Conservation (phyloP, 2,888 invertebrate genomes). For the Rotaria sp. region DNA sequence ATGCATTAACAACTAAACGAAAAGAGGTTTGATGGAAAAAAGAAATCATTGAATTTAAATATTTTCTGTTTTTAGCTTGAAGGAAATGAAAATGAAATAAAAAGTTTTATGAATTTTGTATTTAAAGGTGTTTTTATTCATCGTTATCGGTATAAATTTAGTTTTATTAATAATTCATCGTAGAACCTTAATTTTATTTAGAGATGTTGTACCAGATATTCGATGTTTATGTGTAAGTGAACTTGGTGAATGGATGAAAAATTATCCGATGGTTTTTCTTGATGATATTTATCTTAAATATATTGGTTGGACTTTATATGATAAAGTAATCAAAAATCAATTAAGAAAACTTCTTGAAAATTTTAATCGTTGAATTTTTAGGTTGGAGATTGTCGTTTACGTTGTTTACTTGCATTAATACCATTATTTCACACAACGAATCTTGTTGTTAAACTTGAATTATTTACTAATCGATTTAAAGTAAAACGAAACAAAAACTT, state of each 20-base stretch:
- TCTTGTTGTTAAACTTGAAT: slow-evolving; percentile 83
- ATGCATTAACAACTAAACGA: slow-evolving; percentile 80
- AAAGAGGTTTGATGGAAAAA: slow-evolving; percentile 63
- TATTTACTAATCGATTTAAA: slow-evolving; percentile 98
- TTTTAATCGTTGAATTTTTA: too few species aligned
- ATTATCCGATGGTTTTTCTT: slow-evolving; percentile 94
- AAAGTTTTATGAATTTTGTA: slow-evolving; percentile 97
- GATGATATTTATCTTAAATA: slow-evolving; percentile 98
- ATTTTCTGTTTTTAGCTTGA: slow-evolving; percentile 64
- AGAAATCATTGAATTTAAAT: too few species aligned
- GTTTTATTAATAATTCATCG: background rate
- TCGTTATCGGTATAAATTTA: slow-evolving; percentile 69
- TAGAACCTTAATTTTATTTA: background rate
- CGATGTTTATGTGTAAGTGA: slow-evolving; percentile 95
- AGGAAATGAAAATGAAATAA: slow-evolving; percentile 97
- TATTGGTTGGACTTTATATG: slow-evolving; percentile 96
- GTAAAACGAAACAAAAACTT: slow-evolving; percentile 46
- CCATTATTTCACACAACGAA: slow-evolving; percentile 91
- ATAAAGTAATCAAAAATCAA: slow-evolving; percentile 62
- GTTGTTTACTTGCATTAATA: slow-evolving; percentile 77
- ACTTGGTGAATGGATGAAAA: slow-evolving; percentile 99
- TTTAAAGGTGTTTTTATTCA: slow-evolving; percentile 99
- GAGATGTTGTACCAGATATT: slow-evolving; percentile 63
- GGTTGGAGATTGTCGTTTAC: slow-evolving; percentile 73
- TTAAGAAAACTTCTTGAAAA: too few species aligned